phyloP scores from a whole-genome alignment of 2,113 vertebrate species.

The Mixornis gularis region DNA sequence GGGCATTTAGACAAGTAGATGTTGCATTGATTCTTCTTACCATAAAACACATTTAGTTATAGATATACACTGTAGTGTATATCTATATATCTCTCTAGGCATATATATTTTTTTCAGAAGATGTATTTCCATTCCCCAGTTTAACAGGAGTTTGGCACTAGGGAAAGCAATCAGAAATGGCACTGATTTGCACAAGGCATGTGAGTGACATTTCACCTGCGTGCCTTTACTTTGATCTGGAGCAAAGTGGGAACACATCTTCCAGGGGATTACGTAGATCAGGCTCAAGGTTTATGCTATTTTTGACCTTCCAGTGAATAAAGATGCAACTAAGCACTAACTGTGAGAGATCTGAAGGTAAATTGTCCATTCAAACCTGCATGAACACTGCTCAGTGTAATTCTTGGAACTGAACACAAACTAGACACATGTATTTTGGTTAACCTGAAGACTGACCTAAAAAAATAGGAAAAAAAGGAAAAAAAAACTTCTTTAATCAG shows the following conservation, averaged over 20 bases:
- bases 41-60: background rate
- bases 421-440: background rate
- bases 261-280: background rate
- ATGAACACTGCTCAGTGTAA: background rate
- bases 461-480: accelerated
- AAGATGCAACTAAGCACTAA: background rate
- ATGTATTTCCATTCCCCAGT: background rate
- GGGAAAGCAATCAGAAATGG: background rate
- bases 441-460: background rate
- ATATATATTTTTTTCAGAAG: background rate
- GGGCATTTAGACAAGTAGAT: background rate
- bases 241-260: background rate
- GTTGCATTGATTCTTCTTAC: background rate
- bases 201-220: conserved; percentile 2
- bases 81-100: background rate
- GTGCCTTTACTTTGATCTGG: background rate
- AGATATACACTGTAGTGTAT: background rate
- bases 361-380: background rate
- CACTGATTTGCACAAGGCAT: background rate
- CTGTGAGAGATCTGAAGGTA: background rate
- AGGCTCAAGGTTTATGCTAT: conserved; percentile 14
- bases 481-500: background rate
- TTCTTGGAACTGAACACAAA: background rate
- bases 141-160: background rate
- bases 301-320: background rate